Conservation (phyloP, 2,888 invertebrate genomes). For the Platypus cylindrus region DNA sequence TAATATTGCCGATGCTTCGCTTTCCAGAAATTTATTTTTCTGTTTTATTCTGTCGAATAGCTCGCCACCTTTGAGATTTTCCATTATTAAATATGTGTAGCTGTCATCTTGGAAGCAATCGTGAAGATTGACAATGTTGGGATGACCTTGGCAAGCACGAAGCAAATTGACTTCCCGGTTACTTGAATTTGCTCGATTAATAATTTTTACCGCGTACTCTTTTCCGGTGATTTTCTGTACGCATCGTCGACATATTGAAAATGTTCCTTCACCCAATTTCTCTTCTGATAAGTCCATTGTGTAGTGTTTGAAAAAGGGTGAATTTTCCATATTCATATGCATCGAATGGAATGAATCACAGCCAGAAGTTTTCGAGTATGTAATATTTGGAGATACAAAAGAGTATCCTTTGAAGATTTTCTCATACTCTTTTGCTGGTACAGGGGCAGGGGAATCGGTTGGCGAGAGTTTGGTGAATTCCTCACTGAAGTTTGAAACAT, state of each 20-base stretch:
- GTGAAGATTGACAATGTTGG: constrained; percentile 71
- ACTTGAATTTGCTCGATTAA: constrained; percentile 52
- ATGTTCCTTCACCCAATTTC: constrained; percentile 78
- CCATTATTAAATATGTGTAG: constrained; percentile 84
- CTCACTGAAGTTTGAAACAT: constrained; percentile 92
- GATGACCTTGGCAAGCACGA: constrained; percentile 75
- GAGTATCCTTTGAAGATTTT: constrained; percentile 89
- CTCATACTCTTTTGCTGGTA: constrained; percentile 63
- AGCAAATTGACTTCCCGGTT: constrained; percentile 66
- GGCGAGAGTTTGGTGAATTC: constrained; percentile 91
- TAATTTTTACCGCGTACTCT: constrained; percentile 81
- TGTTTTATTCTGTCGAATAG: constrained; percentile 53
- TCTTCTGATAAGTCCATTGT: constrained; percentile 56
- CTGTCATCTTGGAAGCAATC: constrained; percentile 71
- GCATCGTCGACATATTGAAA: constrained; percentile 76
- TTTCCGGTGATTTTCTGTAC: constrained; percentile 48
- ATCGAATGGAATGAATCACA: constrained; percentile 59
- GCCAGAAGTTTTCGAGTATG: constrained; percentile 68
- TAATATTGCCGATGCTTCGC: constrained; percentile 66
- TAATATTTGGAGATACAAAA: constrained; percentile 84
- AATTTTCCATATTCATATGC: constrained; percentile 38
- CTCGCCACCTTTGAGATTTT: constrained; percentile 75
- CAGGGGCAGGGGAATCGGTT: constrained; percentile 63
- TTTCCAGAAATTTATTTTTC: constrained; percentile 59
- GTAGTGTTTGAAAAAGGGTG: constrained; percentile 76